These are phyloP conservation scores for Pygoscelis adeliae DNA, from an alignment of 2,113 vertebrate genomes.

Conservation along the genomic window DNA sequence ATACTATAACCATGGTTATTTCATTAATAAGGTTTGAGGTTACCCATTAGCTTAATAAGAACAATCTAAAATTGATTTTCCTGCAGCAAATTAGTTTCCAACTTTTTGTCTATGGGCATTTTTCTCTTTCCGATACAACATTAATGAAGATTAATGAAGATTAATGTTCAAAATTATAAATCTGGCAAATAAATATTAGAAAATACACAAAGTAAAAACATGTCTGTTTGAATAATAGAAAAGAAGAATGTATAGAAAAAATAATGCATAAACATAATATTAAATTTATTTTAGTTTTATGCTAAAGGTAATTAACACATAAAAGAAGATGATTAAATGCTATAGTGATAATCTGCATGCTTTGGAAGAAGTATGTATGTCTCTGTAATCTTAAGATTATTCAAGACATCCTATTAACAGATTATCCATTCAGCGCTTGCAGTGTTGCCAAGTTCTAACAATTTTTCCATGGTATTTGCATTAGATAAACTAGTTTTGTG, in stretches of 20 bases:
- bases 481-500: background rate
- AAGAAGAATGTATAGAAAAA: background rate
- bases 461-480: background rate
- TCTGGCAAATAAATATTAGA: background rate
- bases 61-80: constrained; percentile 41
- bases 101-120: background rate
- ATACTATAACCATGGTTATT: constrained; percentile 35
- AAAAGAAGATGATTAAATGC: background rate
- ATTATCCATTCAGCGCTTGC: background rate
- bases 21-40: constrained; percentile 33
- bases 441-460: background rate
- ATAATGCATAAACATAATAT: background rate
- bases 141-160: constrained; percentile 30
- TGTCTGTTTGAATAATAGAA: background rate
- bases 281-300: background rate
- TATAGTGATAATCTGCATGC: background rate
- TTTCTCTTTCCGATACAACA: constrained; percentile 3
- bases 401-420: background rate
- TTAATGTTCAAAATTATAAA: constrained; percentile 8
- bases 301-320: background rate
- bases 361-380: background rate
- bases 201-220: background rate
- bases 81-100: constrained; percentile 27
- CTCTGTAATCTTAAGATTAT: background rate
- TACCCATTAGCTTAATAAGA: constrained; percentile 21